Evolutionary conservation across 1,140 invertebrate genomes (phyloP).

Genomic region (Brachionus sp.): DNA sequence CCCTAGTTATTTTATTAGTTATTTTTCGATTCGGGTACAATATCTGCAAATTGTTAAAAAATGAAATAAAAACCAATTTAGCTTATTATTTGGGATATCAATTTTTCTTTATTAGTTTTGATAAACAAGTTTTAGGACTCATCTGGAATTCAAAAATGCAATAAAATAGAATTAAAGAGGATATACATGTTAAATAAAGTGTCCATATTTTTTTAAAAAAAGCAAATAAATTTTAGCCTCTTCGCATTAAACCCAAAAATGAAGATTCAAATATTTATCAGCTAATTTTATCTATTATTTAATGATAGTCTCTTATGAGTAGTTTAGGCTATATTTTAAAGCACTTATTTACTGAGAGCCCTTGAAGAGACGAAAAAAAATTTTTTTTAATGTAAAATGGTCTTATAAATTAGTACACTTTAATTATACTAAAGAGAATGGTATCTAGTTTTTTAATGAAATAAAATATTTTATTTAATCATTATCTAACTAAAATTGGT

Average conservation of each 20-base stretch:
- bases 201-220: not conserved
- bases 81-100: not conserved
- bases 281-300: not conserved
- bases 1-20: not conserved
- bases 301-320: not conserved
- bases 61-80: not conserved
- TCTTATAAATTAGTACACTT: not conserved
- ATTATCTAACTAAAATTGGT: not conserved
- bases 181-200: no score
- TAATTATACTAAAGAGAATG: not conserved
- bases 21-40: not conserved
- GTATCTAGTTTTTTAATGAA: not conserved
- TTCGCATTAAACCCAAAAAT: not conserved
- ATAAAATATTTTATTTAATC: not conserved
- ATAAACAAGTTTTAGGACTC: constrained; percentile 26
- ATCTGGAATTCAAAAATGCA: constrained; percentile 1
- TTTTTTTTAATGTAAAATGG: not conserved
- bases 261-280: not conserved
- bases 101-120: not conserved
- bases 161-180: not conserved
- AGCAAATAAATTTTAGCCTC: not conserved
- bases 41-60: not conserved
- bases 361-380: not conserved
- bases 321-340: not conserved
- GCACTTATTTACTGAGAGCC: not conserved